A percentile compares a stretch with the other conserved stretches of the same genome.
phyloP scores from a whole-genome alignment of 2,888 invertebrate genomes.

The Patella ulyssiponensis region DNA sequence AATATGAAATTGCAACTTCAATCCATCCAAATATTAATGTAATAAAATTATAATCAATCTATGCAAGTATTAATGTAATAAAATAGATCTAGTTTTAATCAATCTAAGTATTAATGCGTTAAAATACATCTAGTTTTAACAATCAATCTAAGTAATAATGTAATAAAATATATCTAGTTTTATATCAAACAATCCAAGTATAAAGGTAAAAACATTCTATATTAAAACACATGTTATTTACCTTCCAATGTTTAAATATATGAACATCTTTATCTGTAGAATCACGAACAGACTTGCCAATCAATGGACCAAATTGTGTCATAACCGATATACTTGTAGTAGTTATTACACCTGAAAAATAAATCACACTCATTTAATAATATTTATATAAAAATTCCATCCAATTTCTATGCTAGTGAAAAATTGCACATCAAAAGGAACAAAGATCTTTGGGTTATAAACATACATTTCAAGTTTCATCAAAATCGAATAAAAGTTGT shows the following conservation, averaged over 20 bases:
- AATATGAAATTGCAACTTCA: too few species aligned
- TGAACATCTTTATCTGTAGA: conserved; percentile 40
- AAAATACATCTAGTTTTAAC: not conserved
- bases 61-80: not conserved
- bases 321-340: conserved; percentile 44
- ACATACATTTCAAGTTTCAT: too few species aligned
- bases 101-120: not conserved
- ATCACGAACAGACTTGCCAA: conserved; percentile 43
- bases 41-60: too few species aligned
- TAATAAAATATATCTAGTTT: too few species aligned
- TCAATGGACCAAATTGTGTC: conserved; percentile 62
- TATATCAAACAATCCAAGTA: not conserved
- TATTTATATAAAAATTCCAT: too few species aligned
- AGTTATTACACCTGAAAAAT: conserved; percentile 57
- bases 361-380: too few species aligned
- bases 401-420: too few species aligned
- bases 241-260: conserved; percentile 44
- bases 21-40: too few species aligned
- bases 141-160: too few species aligned
- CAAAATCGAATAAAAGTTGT: too few species aligned
- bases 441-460: too few species aligned
- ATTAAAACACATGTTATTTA: conserved; percentile 16
- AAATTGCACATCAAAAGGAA: too few species aligned
- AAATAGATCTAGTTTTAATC: not conserved
- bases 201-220: not conserved